Evolutionary conservation across 2,113 vertebrate species (phyloP).

Genomic region (Odontophorus gujanensis): DNA sequence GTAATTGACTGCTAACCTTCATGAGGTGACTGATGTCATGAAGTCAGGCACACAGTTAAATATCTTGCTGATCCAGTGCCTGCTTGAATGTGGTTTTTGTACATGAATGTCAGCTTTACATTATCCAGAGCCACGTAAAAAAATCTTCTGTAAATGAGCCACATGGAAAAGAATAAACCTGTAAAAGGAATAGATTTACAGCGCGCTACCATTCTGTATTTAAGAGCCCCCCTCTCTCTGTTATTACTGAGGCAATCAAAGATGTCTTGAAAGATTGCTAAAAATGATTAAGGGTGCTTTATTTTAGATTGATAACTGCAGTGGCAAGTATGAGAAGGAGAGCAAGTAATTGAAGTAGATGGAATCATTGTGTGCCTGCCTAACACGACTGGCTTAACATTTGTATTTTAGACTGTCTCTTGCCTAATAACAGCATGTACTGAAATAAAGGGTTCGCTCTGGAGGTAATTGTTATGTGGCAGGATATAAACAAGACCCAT

Average conservation of each 20-base stretch:
- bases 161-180: slow-evolving; percentile 41
- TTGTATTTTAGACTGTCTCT: slow-evolving; percentile 74
- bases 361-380: not conserved
- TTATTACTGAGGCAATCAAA: slow-evolving; percentile 62
- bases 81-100: slow-evolving; percentile 5
- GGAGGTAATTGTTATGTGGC: slow-evolving; percentile 82
- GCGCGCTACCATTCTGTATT: slow-evolving; percentile 16
- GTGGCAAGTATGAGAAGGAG: not conserved
- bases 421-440: slow-evolving; percentile 76
- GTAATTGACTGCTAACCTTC: slow-evolving; percentile 35
- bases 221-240: slow-evolving; percentile 6
- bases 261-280: slow-evolving; percentile 52
- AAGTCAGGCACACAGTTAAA: not conserved
- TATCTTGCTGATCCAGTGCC: not conserved
- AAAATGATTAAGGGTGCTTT: slow-evolving; percentile 70
- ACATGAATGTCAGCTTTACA: slow-evolving; percentile 19
- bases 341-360: not conserved
- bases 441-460: slow-evolving; percentile 80
- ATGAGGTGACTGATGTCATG: not conserved
- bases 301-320: slow-evolving; percentile 67
- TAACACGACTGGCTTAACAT: slow-evolving; percentile 67
- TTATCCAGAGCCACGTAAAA: not conserved
- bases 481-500: slow-evolving; percentile 79
- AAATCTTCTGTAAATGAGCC: slow-evolving; percentile 25
- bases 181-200: slow-evolving; percentile 41